Percentiles rank a stretch among this genome's conserved stretches.
These are phyloP conservation scores for Norana najaformis DNA, from an alignment of 2,888 invertebrate genomes.

Conservation along the genomic window DNA sequence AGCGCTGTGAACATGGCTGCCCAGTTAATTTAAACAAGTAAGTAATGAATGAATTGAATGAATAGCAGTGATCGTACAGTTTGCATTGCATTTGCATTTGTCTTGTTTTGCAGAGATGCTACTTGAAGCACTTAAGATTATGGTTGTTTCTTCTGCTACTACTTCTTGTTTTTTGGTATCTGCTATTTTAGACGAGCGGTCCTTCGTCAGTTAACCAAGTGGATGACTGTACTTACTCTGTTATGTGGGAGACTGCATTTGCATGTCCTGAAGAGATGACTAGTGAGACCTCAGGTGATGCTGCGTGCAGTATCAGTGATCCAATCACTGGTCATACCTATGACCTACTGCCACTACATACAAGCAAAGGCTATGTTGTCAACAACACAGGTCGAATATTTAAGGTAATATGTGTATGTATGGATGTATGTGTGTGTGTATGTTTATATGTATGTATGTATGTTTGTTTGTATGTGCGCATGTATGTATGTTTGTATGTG, in stretches of 20 bases:
- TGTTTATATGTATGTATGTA: not conserved
- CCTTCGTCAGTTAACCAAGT: not conserved
- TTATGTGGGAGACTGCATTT: constrained; percentile 17
- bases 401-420: not conserved
- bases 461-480: not conserved
- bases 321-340: constrained; percentile 14
- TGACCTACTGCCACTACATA: not conserved
- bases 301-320: not conserved
- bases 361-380: not conserved
- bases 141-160: no score
- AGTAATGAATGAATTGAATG: no score
- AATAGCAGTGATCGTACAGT: no score
- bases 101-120: no score
- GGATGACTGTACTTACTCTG: not conserved
- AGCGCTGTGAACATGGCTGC: no score
- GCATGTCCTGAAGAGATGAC: constrained; percentile 9
- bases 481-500: not conserved
- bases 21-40: no score
- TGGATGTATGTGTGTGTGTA: not conserved
- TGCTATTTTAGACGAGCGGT: not conserved
- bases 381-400: constrained; percentile 24
- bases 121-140: no score
- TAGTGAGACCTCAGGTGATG: not conserved
- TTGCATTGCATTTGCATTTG: no score
- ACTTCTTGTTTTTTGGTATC: not conserved